Percentiles rank a stretch among this genome's conserved stretches.
phyloP scores from a whole-genome alignment of 2,797 vertebrate species.

The Peromyscus eremicus region DNA sequence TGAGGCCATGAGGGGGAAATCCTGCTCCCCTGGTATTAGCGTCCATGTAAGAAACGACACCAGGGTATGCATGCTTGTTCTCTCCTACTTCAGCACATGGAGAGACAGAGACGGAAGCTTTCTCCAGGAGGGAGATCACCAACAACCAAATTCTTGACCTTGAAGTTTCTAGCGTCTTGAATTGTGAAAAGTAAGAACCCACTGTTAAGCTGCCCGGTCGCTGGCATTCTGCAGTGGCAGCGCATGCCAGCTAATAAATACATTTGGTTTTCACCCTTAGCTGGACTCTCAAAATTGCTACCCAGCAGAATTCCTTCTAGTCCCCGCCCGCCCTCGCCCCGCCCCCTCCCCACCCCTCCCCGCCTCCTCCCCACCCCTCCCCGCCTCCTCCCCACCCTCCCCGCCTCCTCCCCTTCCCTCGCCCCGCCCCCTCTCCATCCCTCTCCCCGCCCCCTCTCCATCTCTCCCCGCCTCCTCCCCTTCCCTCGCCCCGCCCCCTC shows the following conservation, averaged over 20 bases:
- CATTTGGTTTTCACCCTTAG: slow-evolving; percentile 38
- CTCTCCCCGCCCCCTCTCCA: too few species aligned
- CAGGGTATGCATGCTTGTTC: not conserved
- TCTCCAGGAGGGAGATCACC: not conserved
- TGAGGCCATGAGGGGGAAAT: not conserved
- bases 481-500: rapidly evolving
- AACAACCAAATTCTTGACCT: not conserved
- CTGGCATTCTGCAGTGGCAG: not conserved
- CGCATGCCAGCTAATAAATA: not conserved
- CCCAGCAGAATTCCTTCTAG: not conserved
- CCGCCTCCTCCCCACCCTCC: not conserved
- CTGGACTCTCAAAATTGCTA: not conserved
- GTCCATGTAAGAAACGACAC: not conserved
- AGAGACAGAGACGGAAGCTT: not conserved
- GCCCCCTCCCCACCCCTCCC: too few species aligned
- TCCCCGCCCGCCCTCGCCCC: rapidly evolving
- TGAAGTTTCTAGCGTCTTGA: not conserved
- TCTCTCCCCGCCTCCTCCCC: not conserved
- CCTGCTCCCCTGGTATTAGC: not conserved
- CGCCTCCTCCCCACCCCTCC: not conserved
- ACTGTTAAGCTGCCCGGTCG: not conserved
- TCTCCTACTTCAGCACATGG: not conserved
- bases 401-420: too few species aligned
- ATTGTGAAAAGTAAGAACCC: not conserved
- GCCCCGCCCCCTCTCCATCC: too few species aligned